phyloP scores from a whole-genome alignment of 2,888 invertebrate genomes.

The Carpatolechia fugitivella region DNA sequence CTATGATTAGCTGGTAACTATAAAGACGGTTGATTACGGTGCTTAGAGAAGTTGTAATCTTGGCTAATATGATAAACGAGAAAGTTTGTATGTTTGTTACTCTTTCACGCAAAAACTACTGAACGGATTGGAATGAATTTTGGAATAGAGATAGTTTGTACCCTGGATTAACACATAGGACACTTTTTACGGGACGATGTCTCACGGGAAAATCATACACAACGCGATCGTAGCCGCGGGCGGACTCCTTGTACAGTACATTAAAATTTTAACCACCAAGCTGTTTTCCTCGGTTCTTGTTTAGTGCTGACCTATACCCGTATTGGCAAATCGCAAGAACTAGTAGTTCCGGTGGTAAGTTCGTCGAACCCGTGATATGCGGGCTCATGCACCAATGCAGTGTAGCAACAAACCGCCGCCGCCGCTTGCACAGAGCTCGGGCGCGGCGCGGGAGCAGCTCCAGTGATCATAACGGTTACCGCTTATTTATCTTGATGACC shows the following conservation, averaged over 20 bases:
- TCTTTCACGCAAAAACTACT: too few relatives aligned
- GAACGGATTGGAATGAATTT: too few relatives aligned
- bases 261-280: too few relatives aligned
- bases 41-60: not conserved
- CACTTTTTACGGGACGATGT: too few relatives aligned
- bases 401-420: constrained; percentile 27
- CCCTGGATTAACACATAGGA: too few relatives aligned
- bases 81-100: too few relatives aligned
- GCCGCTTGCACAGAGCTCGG: not conserved
- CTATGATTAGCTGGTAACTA: not conserved
- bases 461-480: constrained; percentile 43
- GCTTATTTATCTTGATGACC: constrained; percentile 27
- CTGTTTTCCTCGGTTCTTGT: not conserved
- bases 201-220: too few relatives aligned
- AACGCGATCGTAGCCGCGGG: too few relatives aligned
- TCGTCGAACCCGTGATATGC: constrained; percentile 50
- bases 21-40: not conserved
- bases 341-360: constrained; percentile 27
- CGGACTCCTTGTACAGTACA: too few relatives aligned
- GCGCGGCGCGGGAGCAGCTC: constrained; percentile 23
- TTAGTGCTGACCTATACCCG: not conserved
- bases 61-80: too few relatives aligned
- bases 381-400: constrained; percentile 54
- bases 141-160: too few relatives aligned
- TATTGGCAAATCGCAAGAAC: constrained; percentile 9